Conservation (phyloP, 92 coral and sea anemone species). For the Meandrina meandrites region DNA sequence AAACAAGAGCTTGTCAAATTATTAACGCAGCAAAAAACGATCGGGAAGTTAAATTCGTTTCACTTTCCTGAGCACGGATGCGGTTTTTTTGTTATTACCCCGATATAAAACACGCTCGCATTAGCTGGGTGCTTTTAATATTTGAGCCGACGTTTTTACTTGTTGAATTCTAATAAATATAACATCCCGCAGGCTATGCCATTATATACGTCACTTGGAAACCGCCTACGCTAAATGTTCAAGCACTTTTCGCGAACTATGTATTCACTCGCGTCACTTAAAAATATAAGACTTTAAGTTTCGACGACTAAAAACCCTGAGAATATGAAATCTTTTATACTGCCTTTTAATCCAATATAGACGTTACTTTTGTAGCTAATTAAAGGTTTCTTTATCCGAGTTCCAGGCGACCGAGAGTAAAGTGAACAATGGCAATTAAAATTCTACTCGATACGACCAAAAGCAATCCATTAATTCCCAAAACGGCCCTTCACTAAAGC, state of each 20-base stretch:
- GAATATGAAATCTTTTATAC: background rate
- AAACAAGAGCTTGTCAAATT: constrained; percentile 46
- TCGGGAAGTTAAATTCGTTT: background rate
- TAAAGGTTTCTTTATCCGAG: background rate
- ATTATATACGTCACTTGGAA: constrained; percentile 31
- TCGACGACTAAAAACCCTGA: constrained; percentile 6
- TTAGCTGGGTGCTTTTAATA: constrained; percentile 5
- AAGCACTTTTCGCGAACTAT: background rate
- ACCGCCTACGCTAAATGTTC: constrained; percentile 27
- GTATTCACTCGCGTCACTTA: constrained; percentile 26
- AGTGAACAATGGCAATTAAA: constrained; percentile 50
- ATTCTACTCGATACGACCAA: constrained; percentile 26
- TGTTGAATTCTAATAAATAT: constrained; percentile 35
- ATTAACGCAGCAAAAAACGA: background rate
- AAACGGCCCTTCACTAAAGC: background rate
- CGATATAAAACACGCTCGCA: background rate
- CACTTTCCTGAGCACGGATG: constrained; percentile 6
- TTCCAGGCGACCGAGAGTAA: constrained; percentile 28
- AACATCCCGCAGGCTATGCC: constrained; percentile 39
- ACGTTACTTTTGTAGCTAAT: constrained; percentile 1
- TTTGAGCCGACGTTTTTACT: constrained; percentile 2
- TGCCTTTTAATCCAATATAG: constrained; percentile 14
- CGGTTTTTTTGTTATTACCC: background rate
- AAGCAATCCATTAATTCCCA: constrained; percentile 5
- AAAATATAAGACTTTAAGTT: constrained; percentile 19